Evolutionary conservation across 1,140 invertebrate genomes (phyloP).

Genomic region (Papilio polyxenes): DNA sequence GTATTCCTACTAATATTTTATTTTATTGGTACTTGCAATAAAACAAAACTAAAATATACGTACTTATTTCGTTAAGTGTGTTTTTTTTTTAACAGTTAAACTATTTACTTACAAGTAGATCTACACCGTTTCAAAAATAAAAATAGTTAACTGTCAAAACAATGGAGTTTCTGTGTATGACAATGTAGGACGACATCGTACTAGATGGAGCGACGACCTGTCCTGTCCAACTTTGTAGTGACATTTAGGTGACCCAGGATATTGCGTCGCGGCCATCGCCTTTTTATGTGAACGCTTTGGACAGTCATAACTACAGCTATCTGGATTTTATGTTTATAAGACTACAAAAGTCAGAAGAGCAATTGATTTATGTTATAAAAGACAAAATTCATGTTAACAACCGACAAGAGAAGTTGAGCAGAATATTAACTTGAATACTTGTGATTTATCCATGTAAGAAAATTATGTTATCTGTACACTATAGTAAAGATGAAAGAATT

Average conservation of each 20-base stretch:
- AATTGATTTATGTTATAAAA: conserved; percentile 5
- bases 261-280: background rate
- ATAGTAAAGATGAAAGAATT: background rate
- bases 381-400: background rate
- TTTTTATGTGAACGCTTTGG: conserved; percentile 20
- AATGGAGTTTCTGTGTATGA: background rate
- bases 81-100: no score
- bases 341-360: background rate
- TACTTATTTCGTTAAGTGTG: no score
- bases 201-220: conserved; percentile 15
- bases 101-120: background rate
- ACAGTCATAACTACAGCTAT: conserved; percentile 21
- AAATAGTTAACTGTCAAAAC: conserved; percentile 16
- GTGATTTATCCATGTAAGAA: no score
- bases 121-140: background rate
- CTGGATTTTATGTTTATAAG: conserved; percentile 16
- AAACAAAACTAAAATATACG: no score
- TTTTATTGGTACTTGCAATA: no score
- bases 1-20: no score
- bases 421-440: no score
- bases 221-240: conserved; percentile 19
- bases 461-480: no score
- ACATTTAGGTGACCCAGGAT: conserved; percentile 26
- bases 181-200: conserved; percentile 2
- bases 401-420: no score